Percentiles rank a stretch among this genome's conserved stretches.
Conservation (phyloP, 2,113 vertebrate genomes). For the Mystacornis crossleyi region DNA sequence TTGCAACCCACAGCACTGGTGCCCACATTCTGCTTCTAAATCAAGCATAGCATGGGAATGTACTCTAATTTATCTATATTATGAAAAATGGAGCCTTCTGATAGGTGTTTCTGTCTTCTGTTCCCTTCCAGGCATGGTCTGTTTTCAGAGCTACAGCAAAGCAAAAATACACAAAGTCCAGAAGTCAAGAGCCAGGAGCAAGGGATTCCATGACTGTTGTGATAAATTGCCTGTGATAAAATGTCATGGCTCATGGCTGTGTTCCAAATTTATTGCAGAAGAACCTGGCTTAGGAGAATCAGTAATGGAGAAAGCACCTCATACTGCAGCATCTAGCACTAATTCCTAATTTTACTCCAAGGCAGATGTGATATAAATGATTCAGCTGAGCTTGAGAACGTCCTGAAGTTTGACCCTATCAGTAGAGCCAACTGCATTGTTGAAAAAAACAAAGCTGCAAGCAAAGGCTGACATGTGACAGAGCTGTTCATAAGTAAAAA, state of each 20-base stretch:
- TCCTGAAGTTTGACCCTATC: not conserved
- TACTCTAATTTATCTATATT: not conserved
- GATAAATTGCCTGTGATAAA: not conserved
- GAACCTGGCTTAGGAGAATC: not conserved
- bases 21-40: not conserved
- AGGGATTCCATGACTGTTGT: not conserved
- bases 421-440: not conserved
- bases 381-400: not conserved
- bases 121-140: not conserved
- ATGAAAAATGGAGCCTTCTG: not conserved
- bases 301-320: not conserved
- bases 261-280: not conserved
- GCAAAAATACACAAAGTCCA: not conserved
- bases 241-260: not conserved
- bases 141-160: not conserved
- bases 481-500: not conserved
- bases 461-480: not conserved
- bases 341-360: not conserved
- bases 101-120: not conserved
- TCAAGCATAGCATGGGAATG: not conserved
- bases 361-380: not conserved
- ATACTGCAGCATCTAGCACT: not conserved
- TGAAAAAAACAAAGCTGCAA: not conserved
- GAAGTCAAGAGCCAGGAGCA: not conserved
- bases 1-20: not conserved